Base-by-base conservation (phyloP, 2,797 vertebrate genomes). In the Gymnodraco acuticeps region DNA sequence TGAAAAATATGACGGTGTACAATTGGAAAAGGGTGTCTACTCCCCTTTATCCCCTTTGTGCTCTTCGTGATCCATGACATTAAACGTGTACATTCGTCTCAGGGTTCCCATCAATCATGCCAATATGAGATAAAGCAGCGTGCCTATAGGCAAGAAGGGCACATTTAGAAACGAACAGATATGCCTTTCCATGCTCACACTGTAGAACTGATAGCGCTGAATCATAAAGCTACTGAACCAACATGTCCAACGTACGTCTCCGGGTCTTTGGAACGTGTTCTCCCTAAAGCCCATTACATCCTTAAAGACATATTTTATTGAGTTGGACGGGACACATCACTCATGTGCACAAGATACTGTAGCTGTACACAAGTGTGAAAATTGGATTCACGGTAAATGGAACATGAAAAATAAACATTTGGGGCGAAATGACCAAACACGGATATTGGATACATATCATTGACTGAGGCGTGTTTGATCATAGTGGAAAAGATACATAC, bases 351-450 rank as follows among this genome's bases (percentile, higher is more conserved):
- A 5, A 75, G 79, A 86, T 2, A 20, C 20, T 20, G 20, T 75
- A 75, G 78, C 55, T 31, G 70, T 58, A 42, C 77, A 61, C 67
- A 59, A 62, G 77, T 60, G 75, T 73, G 69, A 59, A 84, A 90
- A 90, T 84, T 81, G 74, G 80, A 90, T 88, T 91, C 72, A 53
- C 31, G 9, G 85, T 87, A 82, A 92, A 93, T 90, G 82, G 56
- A 77, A 90, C 84, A 86, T 82, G 73, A 81, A 88, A 80, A 85
- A 60, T 69, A 81, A 70, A 63, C 61, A 11, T 68, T 38, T 72
- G 33, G 66, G 48, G 70, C 72, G 70, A 70, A 77, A 82, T 73
- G 75, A 64, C 61, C 54, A 82, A 75, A 84, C 60, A 50, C 59
- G 31, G 62, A 80, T 74, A 80, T 72, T 64, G 75, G 82, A 81